These are phyloP conservation scores for Oryzias melastigma DNA, from an alignment of 2,113 vertebrate species.

Conservation along the genomic window DNA sequence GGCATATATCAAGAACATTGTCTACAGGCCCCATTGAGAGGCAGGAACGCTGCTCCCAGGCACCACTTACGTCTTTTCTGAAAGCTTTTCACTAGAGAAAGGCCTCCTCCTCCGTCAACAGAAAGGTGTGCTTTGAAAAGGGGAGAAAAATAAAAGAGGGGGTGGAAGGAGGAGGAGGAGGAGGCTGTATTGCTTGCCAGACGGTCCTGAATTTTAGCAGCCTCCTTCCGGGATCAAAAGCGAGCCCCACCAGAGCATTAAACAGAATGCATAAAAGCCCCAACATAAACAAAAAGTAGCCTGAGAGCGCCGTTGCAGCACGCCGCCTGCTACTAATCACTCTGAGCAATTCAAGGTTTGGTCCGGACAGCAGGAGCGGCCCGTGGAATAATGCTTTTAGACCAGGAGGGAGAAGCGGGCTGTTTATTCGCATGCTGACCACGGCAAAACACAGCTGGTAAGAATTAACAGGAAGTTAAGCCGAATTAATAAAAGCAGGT, in stretches of 20 bases:
- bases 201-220: constrained; percentile 59
- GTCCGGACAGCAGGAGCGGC: constrained; percentile 47
- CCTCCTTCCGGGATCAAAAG: constrained; percentile 74
- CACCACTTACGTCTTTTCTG: constrained; percentile 63
- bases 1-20: constrained; percentile 64
- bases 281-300: constrained; percentile 72
- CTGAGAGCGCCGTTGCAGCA: constrained; percentile 55
- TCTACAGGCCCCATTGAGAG: constrained; percentile 57
- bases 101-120: constrained; percentile 58
- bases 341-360: constrained; percentile 59
- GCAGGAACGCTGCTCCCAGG: constrained; percentile 53
- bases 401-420: constrained; percentile 47
- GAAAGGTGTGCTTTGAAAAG: constrained; percentile 79
- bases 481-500: constrained; percentile 27
- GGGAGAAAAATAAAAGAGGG: constrained; percentile 22
- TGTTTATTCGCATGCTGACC: constrained; percentile 55
- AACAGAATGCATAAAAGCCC: constrained; percentile 71
- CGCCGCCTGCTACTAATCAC: constrained; percentile 68
- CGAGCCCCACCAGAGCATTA: constrained; percentile 54
- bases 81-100: constrained; percentile 66
- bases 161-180: constrained; percentile 11
- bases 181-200: constrained; percentile 55
- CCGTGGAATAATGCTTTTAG: constrained; percentile 53
- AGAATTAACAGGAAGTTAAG: constrained; percentile 12
- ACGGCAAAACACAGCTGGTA: constrained; percentile 21